Percentiles rank a stretch among this genome's conserved stretches.
Evolutionary conservation across 2,888 invertebrate species (phyloP).

Genomic region (Macaria liturata): DNA sequence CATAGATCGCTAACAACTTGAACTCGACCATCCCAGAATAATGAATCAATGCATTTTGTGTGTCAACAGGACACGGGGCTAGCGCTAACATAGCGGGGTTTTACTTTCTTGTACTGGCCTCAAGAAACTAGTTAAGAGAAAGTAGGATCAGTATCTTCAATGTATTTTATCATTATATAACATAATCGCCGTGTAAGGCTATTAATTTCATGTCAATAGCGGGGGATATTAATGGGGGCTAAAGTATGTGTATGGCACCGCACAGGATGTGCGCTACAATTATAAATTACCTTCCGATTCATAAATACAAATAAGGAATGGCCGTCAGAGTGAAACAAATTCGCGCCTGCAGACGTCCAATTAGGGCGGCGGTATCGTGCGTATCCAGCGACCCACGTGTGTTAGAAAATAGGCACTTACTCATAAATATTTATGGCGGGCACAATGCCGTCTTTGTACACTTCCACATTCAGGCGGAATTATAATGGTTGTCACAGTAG

Average conservation of each 20-base stretch:
- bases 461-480: conserved; percentile 78
- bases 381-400: conserved; percentile 78
- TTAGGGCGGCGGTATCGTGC: conserved; percentile 75
- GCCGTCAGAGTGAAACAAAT: conserved; percentile 67
- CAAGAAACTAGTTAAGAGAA: conserved; percentile 81
- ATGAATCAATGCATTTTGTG: conserved; percentile 69
- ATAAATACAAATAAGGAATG: conserved; percentile 52
- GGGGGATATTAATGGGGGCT: conserved; percentile 31
- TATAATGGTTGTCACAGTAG: conserved; percentile 80
- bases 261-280: conserved; percentile 37
- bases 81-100: conserved; percentile 78
- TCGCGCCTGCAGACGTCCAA: conserved; percentile 72
- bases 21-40: conserved; percentile 63
- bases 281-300: conserved; percentile 42
- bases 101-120: conserved; percentile 81
- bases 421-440: conserved; percentile 79
- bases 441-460: conserved; percentile 77
- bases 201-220: conserved; percentile 34
- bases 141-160: conserved; percentile 76
- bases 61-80: conserved; percentile 80
- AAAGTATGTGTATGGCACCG: conserved; percentile 35
- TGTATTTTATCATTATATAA: conserved; percentile 71
- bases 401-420: conserved; percentile 75
- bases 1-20: conserved; percentile 27
- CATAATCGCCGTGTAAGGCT: conserved; percentile 40